A percentile compares a stretch with the other conserved stretches of the same genome.
phyloP scores from a whole-genome alignment of 2,888 invertebrate genomes.

The Reticulitermes lucifugus region DNA sequence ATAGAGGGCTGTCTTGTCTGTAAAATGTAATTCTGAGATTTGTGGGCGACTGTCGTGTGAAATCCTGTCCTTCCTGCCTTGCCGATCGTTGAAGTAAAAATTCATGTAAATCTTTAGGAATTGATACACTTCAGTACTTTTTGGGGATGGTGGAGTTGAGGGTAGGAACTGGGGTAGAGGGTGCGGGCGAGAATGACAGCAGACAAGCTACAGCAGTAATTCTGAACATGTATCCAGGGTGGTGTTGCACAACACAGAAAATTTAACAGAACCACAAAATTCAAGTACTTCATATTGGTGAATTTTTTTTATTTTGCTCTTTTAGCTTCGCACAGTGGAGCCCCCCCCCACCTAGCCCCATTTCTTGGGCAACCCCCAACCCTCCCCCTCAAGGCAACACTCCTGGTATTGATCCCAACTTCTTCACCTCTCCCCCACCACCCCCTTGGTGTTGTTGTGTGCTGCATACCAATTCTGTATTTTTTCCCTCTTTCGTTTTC shows the following conservation, averaged over 20 bases:
- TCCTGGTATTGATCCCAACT: slow-evolving; percentile 50
- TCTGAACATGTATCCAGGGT: neutral
- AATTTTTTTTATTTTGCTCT: slow-evolving; percentile 2
- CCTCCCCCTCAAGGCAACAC: slow-evolving; percentile 42
- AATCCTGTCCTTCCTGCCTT: too few species aligned
- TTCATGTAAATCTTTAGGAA: too few species aligned
- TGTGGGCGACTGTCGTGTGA: too few species aligned
- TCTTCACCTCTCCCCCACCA: slow-evolving; percentile 42
- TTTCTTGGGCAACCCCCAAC: slow-evolving; percentile 23
- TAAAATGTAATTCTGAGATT: too few species aligned
- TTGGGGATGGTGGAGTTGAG: too few species aligned
- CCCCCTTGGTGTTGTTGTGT: slow-evolving; percentile 50
- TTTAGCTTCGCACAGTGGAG: slow-evolving; percentile 26
- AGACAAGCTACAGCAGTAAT: neutral
- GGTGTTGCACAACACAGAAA: neutral
- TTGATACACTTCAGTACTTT: too few species aligned
- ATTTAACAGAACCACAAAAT: neutral
- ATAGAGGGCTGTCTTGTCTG: too few species aligned
- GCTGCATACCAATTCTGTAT: slow-evolving; percentile 51
- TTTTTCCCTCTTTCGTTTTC: slow-evolving; percentile 40
- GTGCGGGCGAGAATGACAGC: too few species aligned
- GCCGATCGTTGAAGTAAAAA: too few species aligned
- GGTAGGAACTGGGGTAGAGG: too few species aligned
- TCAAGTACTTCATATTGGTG: slow-evolving; percentile 9
- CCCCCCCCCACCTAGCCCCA: slow-evolving; percentile 19